Conservation (phyloP, 92 coral and sea anemone genomes). For the Paramuricea clavata region DNA sequence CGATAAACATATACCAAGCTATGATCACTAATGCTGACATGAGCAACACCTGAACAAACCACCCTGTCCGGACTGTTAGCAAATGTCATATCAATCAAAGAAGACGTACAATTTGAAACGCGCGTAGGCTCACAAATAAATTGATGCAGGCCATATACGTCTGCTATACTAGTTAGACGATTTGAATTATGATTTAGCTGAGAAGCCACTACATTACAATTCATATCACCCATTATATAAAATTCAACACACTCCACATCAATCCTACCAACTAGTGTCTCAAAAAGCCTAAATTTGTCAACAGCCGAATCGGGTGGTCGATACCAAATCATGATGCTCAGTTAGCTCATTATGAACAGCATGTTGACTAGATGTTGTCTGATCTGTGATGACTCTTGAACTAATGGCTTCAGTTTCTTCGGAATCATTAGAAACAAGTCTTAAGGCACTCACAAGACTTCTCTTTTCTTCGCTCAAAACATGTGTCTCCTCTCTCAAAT, state of each 20-base stretch:
- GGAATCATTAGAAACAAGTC: too few relatives aligned
- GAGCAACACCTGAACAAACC: slow-evolving; percentile 54
- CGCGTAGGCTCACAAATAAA: neutral
- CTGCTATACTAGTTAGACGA: neutral
- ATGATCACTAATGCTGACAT: slow-evolving; percentile 24
- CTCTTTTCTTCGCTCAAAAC: neutral
- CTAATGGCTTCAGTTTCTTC: neutral
- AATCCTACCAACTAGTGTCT: too few relatives aligned
- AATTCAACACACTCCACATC: too few relatives aligned
- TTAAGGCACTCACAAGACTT: neutral
- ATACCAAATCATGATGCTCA: neutral
- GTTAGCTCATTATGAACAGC: too few relatives aligned
- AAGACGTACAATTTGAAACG: neutral
- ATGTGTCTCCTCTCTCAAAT: neutral
- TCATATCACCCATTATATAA: too few relatives aligned
- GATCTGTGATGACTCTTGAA: neutral
- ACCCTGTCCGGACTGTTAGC: slow-evolving; percentile 6
- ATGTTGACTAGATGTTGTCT: too few relatives aligned
- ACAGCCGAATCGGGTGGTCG: neutral
- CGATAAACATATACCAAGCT: slow-evolving; percentile 54
- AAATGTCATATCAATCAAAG: neutral
- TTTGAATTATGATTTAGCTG: too few relatives aligned
- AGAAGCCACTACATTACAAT: too few relatives aligned
- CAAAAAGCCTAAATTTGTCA: too few relatives aligned
- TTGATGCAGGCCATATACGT: neutral